Evolutionary conservation across 2,888 invertebrate species (phyloP).

Genomic region (Drosophila stalkeri): DNA sequence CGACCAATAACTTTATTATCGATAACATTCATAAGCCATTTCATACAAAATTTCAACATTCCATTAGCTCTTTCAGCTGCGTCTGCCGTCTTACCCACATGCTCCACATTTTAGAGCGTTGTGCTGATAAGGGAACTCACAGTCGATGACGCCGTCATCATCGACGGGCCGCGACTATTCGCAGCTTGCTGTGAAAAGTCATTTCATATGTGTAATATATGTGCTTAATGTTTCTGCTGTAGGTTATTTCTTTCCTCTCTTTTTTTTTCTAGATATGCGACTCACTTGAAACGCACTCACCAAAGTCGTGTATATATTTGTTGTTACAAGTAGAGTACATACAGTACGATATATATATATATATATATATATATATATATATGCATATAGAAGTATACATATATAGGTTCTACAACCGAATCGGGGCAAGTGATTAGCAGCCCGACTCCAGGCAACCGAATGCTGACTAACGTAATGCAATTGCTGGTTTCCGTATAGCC

Average conservation of each 20-base stretch:
- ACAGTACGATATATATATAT: neutral
- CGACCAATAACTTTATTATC: neutral
- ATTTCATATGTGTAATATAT: slow-evolving; percentile 35
- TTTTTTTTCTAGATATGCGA: slow-evolving; percentile 61
- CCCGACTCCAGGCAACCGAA: slow-evolving; percentile 22
- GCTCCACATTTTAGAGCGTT: slow-evolving; percentile 40
- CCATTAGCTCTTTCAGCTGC: slow-evolving; percentile 24
- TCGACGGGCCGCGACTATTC: slow-evolving; percentile 26
- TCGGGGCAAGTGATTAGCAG: slow-evolving; percentile 52
- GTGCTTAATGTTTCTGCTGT: slow-evolving; percentile 23
- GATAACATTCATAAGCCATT: neutral
- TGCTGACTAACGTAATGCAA: slow-evolving; percentile 34
- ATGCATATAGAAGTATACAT: neutral
- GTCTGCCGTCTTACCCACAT: slow-evolving; percentile 41
- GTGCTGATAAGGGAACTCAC: slow-evolving; percentile 55
- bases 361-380: neutral
- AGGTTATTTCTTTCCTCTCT: slow-evolving; percentile 8
- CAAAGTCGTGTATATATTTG: slow-evolving; percentile 7
- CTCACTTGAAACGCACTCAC: slow-evolving; percentile 11
- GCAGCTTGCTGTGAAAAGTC: slow-evolving; percentile 64
- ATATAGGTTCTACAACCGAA: slow-evolving; percentile 20
- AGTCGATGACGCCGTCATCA: slow-evolving; percentile 26
- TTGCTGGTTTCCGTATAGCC: slow-evolving; percentile 31
- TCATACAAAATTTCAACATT: slow-evolving; percentile 1
- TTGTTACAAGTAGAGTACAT: slow-evolving; percentile 1